Conservation (phyloP, 2,113 vertebrate species). For the Sardina pilchardus region DNA sequence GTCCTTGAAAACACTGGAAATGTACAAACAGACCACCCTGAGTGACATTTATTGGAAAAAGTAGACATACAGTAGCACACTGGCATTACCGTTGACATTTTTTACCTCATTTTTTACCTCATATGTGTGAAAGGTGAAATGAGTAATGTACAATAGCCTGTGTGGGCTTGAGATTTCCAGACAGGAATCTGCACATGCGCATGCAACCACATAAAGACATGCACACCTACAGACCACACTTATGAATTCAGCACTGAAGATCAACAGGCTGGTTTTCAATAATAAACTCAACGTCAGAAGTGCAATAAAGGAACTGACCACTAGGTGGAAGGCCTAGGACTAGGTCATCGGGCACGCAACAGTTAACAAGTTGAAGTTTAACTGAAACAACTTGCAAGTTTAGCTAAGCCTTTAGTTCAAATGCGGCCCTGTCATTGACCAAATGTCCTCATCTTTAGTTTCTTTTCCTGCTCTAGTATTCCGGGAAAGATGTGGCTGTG, state of each 20-base stretch:
- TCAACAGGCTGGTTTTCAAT: not conserved
- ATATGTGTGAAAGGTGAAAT: not conserved
- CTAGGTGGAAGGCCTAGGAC: not conserved
- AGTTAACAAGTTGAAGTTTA: not conserved
- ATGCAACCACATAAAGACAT: not conserved
- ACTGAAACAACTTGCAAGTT: not conserved
- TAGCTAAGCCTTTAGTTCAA: not conserved
- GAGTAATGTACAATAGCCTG: not conserved
- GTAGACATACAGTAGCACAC: too few species aligned
- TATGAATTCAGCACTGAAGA: not conserved
- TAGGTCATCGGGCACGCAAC: not conserved
- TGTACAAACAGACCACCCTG: too few species aligned
- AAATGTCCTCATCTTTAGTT: not conserved
- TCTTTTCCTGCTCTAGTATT: not conserved
- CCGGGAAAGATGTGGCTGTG: not conserved
- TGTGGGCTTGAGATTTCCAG: not conserved
- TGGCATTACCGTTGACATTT: too few species aligned
- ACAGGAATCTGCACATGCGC: not conserved
- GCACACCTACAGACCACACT: not conserved
- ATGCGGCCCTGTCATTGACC: not conserved
- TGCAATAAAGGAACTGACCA: not conserved
- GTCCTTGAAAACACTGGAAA: not conserved
- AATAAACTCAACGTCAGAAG: not conserved
- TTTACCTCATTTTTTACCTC: too few species aligned
- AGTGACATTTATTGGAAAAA: too few species aligned